phyloP scores from a whole-genome alignment of 2,888 invertebrate genomes.

The Mellilla xanthometata region DNA sequence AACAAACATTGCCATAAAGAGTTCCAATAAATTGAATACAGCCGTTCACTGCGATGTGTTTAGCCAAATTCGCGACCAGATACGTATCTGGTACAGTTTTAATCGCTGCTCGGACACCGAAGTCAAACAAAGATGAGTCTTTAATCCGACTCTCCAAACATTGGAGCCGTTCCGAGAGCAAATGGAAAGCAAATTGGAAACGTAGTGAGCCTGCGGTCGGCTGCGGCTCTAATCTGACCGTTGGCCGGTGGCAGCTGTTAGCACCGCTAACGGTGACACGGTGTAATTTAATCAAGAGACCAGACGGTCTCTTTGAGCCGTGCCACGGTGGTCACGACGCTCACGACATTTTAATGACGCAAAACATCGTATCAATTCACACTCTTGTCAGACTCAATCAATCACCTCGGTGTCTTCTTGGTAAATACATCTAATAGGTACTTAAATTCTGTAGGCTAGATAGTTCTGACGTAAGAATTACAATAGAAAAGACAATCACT shows the following conservation, averaged over 20 bases:
- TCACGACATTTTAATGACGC: conserved; percentile 6
- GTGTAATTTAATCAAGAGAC: conserved; percentile 35
- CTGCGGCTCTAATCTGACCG: conserved; percentile 37
- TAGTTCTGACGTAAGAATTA: too few species aligned
- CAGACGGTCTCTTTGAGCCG: conserved; percentile 12
- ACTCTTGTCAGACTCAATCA: background rate
- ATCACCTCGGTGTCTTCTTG: background rate
- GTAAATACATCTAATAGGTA: too few species aligned
- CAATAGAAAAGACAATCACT: too few species aligned
- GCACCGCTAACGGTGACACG: conserved; percentile 45
- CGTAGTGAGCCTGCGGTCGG: conserved; percentile 39
- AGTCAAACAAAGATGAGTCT: conserved; percentile 40
- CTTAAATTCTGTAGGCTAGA: too few species aligned
- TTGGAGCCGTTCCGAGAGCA: conserved; percentile 52
- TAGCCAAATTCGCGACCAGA: background rate
- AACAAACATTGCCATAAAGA: too few species aligned
- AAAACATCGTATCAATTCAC: conserved; percentile 12
- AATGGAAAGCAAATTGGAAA: conserved; percentile 65
- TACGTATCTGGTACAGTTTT: conserved; percentile 12
- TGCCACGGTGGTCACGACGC: conserved; percentile 14
- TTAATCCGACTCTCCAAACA: conserved; percentile 49
- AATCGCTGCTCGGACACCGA: conserved; percentile 23
- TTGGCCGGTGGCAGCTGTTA: conserved; percentile 25
- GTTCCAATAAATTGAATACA: too few species aligned
- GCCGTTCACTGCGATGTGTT: too few species aligned